Conservation (phyloP, 2,797 vertebrate species). For the Clarias platycephalus region DNA sequence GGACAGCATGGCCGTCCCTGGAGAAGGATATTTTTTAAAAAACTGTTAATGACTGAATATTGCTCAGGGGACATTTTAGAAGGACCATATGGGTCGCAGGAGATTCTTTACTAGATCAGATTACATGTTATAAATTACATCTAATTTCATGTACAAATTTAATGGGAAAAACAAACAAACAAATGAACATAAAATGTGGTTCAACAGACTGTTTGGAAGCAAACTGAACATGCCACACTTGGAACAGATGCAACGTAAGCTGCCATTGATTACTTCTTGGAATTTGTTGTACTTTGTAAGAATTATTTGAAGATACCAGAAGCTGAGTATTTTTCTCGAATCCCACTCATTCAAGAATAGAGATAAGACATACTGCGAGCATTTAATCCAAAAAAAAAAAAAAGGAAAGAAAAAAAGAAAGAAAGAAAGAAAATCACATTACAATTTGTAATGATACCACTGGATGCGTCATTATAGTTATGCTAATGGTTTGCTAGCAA, state of each 20-base stretch:
- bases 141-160: not conserved
- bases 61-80: conserved; percentile 67
- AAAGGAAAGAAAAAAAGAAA: not conserved
- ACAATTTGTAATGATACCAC: not conserved
- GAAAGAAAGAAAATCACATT: not conserved
- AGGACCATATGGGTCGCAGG: conserved; percentile 60
- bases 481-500: not conserved
- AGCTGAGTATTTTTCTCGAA: not conserved
- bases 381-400: no score
- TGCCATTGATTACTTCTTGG: not conserved
- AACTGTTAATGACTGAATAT: conserved; percentile 70
- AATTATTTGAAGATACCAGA: conserved; percentile 3
- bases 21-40: conserved; percentile 66
- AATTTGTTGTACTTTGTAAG: not conserved
- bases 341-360: no score
- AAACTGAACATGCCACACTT: not conserved
- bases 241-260: not conserved
- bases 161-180: not conserved
- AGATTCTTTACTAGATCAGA: conserved; percentile 64
- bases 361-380: no score
- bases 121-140: conserved; percentile 58
- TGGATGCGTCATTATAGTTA: not conserved
- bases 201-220: not conserved
- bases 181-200: not conserved
- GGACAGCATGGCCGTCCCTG: conserved; percentile 58